These are phyloP conservation scores for Malthinus seriepunctatus DNA, from an alignment of 2,888 invertebrate genomes.

Conservation along the genomic window DNA sequence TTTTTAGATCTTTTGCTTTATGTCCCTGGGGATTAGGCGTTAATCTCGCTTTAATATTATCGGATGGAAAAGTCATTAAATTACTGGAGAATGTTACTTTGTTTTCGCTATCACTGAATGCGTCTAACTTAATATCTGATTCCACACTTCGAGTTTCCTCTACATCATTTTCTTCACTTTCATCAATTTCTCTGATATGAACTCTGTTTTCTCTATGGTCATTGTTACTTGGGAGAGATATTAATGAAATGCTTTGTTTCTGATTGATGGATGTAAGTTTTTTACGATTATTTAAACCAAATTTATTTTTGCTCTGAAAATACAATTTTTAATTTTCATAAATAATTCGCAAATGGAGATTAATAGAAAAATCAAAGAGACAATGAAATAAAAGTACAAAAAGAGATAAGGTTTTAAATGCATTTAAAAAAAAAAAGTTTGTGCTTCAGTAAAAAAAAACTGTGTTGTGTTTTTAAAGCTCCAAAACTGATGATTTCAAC, in stretches of 20 bases:
- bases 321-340: neutral
- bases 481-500: too few species aligned
- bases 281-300: conserved; percentile 3
- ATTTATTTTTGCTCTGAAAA: conserved; percentile 33
- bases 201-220: neutral
- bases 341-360: too few species aligned
- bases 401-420: too few species aligned
- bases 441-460: too few species aligned
- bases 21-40: conserved; percentile 48
- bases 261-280: conserved; percentile 9
- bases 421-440: too few species aligned
- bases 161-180: neutral
- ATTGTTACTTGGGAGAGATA: conserved; percentile 8
- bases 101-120: conserved; percentile 46
- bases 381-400: too few species aligned
- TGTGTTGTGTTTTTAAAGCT: too few species aligned
- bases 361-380: too few species aligned
- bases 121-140: conserved; percentile 48
- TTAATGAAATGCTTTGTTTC: conserved; percentile 14
- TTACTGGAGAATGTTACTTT: conserved; percentile 50
- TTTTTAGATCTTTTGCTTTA: too few species aligned
- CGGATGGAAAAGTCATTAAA: conserved; percentile 56
- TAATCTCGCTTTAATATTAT: conserved; percentile 62
- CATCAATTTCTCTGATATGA: neutral
- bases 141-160: neutral